Base-by-base conservation (phyloP, 2,797 vertebrate species). In the Pseudochirops corinnae region DNA sequence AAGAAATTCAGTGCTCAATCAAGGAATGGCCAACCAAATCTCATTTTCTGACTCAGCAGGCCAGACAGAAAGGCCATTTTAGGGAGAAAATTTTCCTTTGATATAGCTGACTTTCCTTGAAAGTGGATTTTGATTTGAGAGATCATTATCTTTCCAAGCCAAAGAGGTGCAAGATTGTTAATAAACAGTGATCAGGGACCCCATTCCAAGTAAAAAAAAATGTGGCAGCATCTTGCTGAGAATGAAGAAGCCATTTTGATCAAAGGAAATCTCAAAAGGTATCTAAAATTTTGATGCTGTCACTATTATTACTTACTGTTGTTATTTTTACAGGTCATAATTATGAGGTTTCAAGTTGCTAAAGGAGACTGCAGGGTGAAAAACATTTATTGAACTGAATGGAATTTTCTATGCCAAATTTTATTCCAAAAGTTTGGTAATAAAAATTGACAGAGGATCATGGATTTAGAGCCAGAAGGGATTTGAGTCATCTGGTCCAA, bases 361-460 rank as follows among this genome's bases (percentile, higher is more conserved):
- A 13, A 67, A 93, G 82, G 39, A 52, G 57, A 67, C 60, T 93
- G 14, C 33, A 6, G 3, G n/a, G 16, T 82, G 16, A 46, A 82
- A 82, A 82, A 82, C 5, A 12, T 82, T 82, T 82, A 82, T 3
- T 39, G 67, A 82, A 46, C 67, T 82, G n/a, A 39, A 82, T 82
- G n/a, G 16, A 82, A 6, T 21, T 82, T 39, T 82, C n/a, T 62
- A 56, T 56, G 24, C 53, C 91, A 56, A 16, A 39, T 18, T 92
- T n/a, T 94, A 55, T 62, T 95, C 31, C 46, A 39, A 91, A 90
- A 29, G 62, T 57, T 95, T 93, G 9, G 39, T 87, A 46, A 93
- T 95, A 91, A 10, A 2, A 29, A 5, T 58, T 21, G 67, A 82
- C 21, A 46, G 18, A 46, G 16, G 18, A 82, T 82, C 67, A 24